These are phyloP conservation scores for Pogona vitticeps DNA, from an alignment of 2,113 vertebrate species.

Conservation along the genomic window DNA sequence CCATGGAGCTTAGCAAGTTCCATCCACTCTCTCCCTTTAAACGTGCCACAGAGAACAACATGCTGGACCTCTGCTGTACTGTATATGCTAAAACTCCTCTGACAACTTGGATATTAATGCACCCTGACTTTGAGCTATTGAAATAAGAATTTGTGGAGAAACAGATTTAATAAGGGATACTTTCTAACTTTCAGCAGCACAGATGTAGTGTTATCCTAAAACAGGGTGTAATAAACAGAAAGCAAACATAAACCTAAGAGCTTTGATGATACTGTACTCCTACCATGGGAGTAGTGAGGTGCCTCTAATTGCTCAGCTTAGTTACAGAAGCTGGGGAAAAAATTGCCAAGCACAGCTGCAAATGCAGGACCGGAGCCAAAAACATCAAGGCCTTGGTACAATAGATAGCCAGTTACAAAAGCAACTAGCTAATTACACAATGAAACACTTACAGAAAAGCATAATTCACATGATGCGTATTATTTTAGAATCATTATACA, in stretches of 20 bases:
- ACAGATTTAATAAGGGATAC: too few relatives aligned
- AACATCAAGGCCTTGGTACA: conserved; percentile 49
- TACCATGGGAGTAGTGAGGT: conserved; percentile 1
- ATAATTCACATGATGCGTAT: conserved; percentile 25
- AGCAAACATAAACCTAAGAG: background rate
- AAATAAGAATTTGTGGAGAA: background rate
- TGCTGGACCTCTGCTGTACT: too few relatives aligned
- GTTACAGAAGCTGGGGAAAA: conserved; percentile 39
- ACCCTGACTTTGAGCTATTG: too few relatives aligned
- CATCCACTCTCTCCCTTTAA: too few relatives aligned
- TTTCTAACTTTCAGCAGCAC: background rate
- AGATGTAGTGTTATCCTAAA: background rate
- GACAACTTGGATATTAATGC: too few relatives aligned
- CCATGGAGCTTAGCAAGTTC: too few relatives aligned
- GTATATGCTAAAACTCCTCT: too few relatives aligned
- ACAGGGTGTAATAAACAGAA: background rate
- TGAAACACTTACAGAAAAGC: conserved; percentile 14
- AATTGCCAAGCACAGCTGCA: conserved; percentile 41
- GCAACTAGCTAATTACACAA: conserved; percentile 23
- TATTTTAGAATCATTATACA: background rate
- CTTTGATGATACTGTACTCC: background rate
- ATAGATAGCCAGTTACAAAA: conserved; percentile 52
- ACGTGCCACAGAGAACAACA: too few relatives aligned
- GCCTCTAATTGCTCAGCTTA: conserved; percentile 40
- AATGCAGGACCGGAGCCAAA: conserved; percentile 48